Base-by-base conservation (phyloP, 2,797 vertebrate genomes). In the Periparus ater region DNA sequence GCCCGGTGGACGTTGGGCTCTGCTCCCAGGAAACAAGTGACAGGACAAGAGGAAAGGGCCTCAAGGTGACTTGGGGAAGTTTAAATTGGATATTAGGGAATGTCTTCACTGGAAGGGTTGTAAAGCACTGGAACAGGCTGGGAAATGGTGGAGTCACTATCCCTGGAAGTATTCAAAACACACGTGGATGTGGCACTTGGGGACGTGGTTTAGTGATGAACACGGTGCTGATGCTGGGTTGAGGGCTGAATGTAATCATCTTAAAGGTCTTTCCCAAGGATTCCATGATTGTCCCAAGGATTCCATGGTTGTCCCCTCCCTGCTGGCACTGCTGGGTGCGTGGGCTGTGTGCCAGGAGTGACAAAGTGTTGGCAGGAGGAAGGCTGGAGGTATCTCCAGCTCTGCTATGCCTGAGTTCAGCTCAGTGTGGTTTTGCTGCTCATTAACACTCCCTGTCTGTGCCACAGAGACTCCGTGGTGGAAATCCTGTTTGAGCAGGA, bases 401-500 rank as follows among this genome's bases (percentile, higher is more conserved):
- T 88, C 57, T 83, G 79, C 88, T 32, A 23, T 5, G 62, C 9
- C 0, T 2, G 5, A 48, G 40, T 2, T 78, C 19, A 58, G 67
- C 55, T 86, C 58, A 2, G 27, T 1, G 23, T 22, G 40, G 3
- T 10, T 13, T 36, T 78, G 58, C 79, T 78, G 54, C 84, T 90
- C 61, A 2, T 71, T 93, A 83, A 60, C 63, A 18, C 57, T 84
- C 51, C 91, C 76, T 94, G 55, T 68, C 84, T 85, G 89, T 40
- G 73, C 65, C 66, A 90, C 94, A 99, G 99, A 96, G 99, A 99
- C 97, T 99, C 99, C 0, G 97, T 99, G 86, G 99, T 99, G 21
- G 99, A 99, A 98, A 98, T 99, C 83, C 97, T 99, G 74, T 99
- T 99, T 97, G 99, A 99, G 76, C 99, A 99, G 97, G 99, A 99